These are phyloP conservation scores for Ispidina lecontei DNA, from an alignment of 2,797 vertebrate genomes.

Conservation along the genomic window DNA sequence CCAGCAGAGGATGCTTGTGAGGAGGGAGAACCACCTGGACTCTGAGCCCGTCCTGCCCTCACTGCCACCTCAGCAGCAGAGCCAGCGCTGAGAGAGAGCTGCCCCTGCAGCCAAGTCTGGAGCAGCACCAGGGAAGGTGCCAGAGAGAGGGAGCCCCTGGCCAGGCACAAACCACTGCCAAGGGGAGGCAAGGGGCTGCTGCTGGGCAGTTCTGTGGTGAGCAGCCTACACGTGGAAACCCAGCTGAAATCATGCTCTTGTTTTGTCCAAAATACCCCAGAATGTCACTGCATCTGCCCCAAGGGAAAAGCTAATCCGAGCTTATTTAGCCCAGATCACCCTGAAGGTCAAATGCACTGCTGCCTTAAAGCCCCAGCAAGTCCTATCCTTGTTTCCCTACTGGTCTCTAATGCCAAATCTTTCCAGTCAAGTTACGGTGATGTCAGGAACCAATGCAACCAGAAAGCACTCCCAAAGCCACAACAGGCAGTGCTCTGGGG, in stretches of 20 bases:
- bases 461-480: neutral
- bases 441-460: neutral
- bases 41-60: too few relatives aligned
- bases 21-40: too few relatives aligned
- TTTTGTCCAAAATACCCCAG: too few relatives aligned
- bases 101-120: too few relatives aligned
- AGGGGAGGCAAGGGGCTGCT: neutral
- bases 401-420: neutral
- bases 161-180: neutral
- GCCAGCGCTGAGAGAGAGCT: too few relatives aligned
- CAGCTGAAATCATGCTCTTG: neutral
- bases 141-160: too few relatives aligned
- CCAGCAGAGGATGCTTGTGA: neutral
- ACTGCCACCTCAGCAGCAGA: too few relatives aligned
- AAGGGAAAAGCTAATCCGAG: neutral
- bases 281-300: neutral
- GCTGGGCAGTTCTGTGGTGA: accelerated
- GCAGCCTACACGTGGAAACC: accelerated
- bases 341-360: neutral
- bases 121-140: too few relatives aligned
- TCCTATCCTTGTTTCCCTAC: neutral
- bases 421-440: neutral
- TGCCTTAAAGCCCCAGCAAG: neutral
- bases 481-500: accelerated
- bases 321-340: neutral